Base-by-base conservation (phyloP, 2,888 invertebrate genomes). In the Sisyra nigra region DNA sequence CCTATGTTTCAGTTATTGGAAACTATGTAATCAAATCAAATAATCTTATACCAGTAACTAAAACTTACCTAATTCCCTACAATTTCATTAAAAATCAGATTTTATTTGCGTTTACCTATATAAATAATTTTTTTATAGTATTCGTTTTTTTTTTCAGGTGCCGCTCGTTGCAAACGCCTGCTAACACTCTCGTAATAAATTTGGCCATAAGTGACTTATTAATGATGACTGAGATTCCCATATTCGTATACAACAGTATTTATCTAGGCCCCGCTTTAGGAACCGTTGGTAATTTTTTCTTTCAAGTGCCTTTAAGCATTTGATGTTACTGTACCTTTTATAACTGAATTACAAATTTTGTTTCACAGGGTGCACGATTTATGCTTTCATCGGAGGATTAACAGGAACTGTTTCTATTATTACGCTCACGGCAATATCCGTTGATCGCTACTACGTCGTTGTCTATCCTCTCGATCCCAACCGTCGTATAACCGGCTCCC, bases 401-500 rank as follows among this genome's bases (percentile, higher is more conserved):
- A 81, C 81, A 14, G 88, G 88, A 36, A 77, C 81, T 8, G 78
- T 78, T 41, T 85, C 87, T 7, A 89, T 88, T 50, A 77, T 79
- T 50, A 83, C 84, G 0, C 65, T 88, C 46, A 76, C 85, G 2
- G 77, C 81, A 34, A 87, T 88, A 48, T 79, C 87, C 0, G 56
- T 85, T 47, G 87, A 88, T 62, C 74, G 88, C 17, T 88, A 83
- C 62, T 75, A 76, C 65, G 87, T 84, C 11, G 83, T 88, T 41
- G 80, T 81, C 10, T 76, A 78, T 52, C 88, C 87, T 0, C 61
- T 88, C 45, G 76, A 80, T 55, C 76, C 79, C 0, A 57, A 74
- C 34, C 66, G 76, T 30, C 69, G 72, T 17, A 73, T 76, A 18
- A 77, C 76, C 2, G 69, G 69, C 29, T 58, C 71, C 24, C 67